Evolutionary conservation across 2,797 vertebrate genomes (phyloP), one percentile per base, ranked within the genome.

Genomic region (Chrysocyon brachyurus): DNA sequence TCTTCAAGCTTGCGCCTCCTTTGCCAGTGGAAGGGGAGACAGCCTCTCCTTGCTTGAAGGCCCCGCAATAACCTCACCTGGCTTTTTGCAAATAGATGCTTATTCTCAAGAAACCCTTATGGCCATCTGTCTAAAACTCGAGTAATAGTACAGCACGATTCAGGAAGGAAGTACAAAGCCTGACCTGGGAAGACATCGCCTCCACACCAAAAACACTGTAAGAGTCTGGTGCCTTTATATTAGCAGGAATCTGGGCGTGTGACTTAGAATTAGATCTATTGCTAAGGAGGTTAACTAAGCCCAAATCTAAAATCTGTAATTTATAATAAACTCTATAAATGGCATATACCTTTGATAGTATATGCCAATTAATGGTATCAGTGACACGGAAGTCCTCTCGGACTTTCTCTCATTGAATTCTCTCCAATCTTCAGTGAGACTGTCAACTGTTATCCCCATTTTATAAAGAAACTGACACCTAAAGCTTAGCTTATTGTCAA

Each of bases 281-380:
- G 89, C 52, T 54, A 90, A 70, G 36, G 77, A 75, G 10, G n/a
- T 68, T 56, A 72, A 68, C 11, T 40, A 96, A 95, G 9, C 1
- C 22, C 10, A 68, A 64, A 82, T 2, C 0, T 84, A 46, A 73
- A 40, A 83, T 93, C 66, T 87, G 9, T 75, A 54, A 36, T 33
- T 94, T 88, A 84, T 10, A 87, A 40, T 70, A 91, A 91, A 81
- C 56, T 40, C 28, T 81, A 28, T 57, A 77, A 96, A 59, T 68
- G 6, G 2, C 12, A 15, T 52, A 17, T 70, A 49, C 26, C 54
- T 26, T 7, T 83, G 73, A 72, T 14, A 85, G 36, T 19, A 49
- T 54, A 26, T 22, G 49, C 10, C 12, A 83, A 36, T 77, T 66
- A 75, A 63, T 49, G 40, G 9, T 36, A 82, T 28, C 31, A 26